These are phyloP conservation scores for Pionites leucogaster DNA, from an alignment of 2,113 vertebrate species.

Conservation along the genomic window DNA sequence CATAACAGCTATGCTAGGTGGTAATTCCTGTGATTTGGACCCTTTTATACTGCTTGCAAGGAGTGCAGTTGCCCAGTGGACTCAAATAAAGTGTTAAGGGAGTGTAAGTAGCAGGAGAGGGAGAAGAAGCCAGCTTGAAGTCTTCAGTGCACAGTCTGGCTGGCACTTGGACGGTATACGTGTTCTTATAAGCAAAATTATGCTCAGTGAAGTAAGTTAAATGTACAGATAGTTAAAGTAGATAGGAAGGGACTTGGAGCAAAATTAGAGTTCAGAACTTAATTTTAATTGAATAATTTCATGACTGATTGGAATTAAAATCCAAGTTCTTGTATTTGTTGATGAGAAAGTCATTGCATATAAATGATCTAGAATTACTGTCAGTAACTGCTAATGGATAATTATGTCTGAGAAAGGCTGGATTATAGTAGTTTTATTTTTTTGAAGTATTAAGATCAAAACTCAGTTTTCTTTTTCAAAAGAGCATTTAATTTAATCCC, in stretches of 20 bases:
- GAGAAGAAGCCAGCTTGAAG: background rate
- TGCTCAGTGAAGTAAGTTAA: background rate
- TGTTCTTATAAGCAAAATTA: background rate
- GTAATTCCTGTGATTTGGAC: background rate
- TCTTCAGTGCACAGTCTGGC: background rate
- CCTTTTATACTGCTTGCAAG: background rate
- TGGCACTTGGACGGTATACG: fast-evolving
- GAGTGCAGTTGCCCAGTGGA: background rate
- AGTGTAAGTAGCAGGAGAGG: background rate
- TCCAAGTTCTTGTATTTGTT: background rate
- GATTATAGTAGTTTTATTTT: background rate
- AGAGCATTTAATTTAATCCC: background rate
- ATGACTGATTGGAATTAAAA: background rate
- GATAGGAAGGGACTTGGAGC: background rate
- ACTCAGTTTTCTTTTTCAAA: background rate
- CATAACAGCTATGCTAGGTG: background rate
- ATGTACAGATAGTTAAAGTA: background rate
- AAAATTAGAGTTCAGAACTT: background rate
- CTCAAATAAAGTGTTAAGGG: background rate
- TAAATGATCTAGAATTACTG: background rate
- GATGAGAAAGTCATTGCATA: background rate
- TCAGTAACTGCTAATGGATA: background rate
- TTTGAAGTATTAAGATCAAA: background rate
- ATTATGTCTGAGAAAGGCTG: background rate
- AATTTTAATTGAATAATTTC: background rate